phyloP scores from a whole-genome alignment of 1,140 invertebrate species.

The Thrips palmi region DNA sequence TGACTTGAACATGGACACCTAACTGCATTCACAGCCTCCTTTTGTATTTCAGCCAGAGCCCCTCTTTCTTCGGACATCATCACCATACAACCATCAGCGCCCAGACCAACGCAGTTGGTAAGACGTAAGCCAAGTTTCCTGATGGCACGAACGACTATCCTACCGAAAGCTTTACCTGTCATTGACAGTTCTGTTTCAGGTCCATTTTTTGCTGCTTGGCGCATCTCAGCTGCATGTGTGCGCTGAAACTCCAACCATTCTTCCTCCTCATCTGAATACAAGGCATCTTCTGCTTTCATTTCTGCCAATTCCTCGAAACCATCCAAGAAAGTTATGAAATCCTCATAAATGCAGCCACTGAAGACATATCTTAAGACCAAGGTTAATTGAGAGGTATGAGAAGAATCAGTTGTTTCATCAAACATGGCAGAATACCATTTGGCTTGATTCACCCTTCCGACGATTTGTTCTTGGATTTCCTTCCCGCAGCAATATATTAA shows the following conservation, averaged over 20 bases:
- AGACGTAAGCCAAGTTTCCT: conserved; percentile 15
- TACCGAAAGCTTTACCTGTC: conserved; percentile 13
- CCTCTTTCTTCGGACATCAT: conserved; percentile 17
- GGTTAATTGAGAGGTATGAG: conserved; percentile 17
- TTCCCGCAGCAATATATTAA: conserved; percentile 17
- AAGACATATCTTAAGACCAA: conserved; percentile 16
- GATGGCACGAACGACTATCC: conserved; percentile 13
- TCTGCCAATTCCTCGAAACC: conserved; percentile 12
- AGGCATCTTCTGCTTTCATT: conserved; percentile 1
- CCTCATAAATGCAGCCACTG: conserved; percentile 13
- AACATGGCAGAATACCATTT: conserved; percentile 17
- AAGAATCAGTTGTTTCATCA: conserved; percentile 19
- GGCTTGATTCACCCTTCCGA: conserved; percentile 13
- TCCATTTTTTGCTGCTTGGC: too few relatives aligned
- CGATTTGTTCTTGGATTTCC: conserved; percentile 15
- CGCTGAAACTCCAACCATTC: too few relatives aligned
- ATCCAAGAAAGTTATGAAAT: conserved; percentile 17
- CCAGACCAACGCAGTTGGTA: conserved; percentile 16
- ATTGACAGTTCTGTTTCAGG: conserved; percentile 14
- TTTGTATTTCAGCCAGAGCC: conserved; percentile 13
- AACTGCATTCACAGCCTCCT: conserved; percentile 14
- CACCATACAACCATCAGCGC: conserved; percentile 17
- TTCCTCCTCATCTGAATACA: too few relatives aligned
- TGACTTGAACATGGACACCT: conserved; percentile 17
- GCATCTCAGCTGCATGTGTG: too few relatives aligned